Evolutionary conservation across 2,888 invertebrate genomes (phyloP), one percentile per base, ranked within the genome.

Genomic region (Callinectes sapidus): DNA sequence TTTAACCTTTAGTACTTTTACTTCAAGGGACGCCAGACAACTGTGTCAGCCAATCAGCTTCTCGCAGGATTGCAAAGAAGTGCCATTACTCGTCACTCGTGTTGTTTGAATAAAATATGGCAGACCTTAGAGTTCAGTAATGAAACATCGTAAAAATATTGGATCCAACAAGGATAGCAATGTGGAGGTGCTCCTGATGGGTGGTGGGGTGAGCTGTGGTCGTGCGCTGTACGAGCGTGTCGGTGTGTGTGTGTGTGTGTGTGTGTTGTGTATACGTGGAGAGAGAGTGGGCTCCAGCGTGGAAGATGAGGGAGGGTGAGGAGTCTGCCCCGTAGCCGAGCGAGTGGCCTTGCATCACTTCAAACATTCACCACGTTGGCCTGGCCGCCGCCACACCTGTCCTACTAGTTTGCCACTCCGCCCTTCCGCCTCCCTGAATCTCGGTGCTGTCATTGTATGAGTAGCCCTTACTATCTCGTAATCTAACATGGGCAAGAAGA

Each of bases 221-320:
- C n/a, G n/a, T 6, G 6, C n/a, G 71, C n/a, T 28, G 71, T 28
- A 23, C 61, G 16, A 23, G 61, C 23, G 71, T 71, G 28, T 71
- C 23, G 13, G 39, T 85, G 35, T 42, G 86, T 42, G 86, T 86
- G 66, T 71, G 66, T 71, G 42, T 39, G 39, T 39, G 35, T 39
- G 39, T 32, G 39, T 39, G 23, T 39, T 32, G 39, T 39, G 23
- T 39, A n/a, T 71, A 71, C 71, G 71, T 71, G 48, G 42, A 28
- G 35, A 55, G 32, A 61, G 54, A 54, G 88, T 55, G 54, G 35
- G 88, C 77, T 87, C 91, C 91, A 87, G 88, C 87, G 91, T 91
- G 91, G 91, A 87, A 48, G 89, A 48, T 55, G 61, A 6, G 77
- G 89, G 35, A 18, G 81, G 32, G 87, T 28, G 77, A 87, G 66